phyloP scores from a whole-genome alignment of 2,797 vertebrate species.

The Natrix natrix region DNA sequence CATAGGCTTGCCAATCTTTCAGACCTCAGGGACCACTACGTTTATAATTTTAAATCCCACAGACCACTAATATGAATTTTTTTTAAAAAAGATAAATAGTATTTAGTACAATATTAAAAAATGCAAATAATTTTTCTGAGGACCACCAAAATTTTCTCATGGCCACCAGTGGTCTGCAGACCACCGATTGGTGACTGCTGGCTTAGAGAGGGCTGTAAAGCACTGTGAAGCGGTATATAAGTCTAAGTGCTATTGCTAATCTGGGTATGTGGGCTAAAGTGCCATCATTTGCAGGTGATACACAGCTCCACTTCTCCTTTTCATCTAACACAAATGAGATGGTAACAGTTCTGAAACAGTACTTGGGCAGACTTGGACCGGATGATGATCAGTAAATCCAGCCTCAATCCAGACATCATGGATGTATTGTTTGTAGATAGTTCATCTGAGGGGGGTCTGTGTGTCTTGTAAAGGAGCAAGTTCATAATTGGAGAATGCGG shows the following conservation, averaged over 20 bases:
- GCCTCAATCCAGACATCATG: neutral
- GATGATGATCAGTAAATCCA: neutral
- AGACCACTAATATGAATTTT: too few species aligned
- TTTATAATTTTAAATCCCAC: too few species aligned
- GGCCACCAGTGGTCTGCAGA: too few species aligned
- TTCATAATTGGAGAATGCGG: neutral
- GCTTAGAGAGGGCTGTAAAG: too few species aligned
- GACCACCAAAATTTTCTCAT: too few species aligned
- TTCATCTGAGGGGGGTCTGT: neutral
- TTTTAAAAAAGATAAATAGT: too few species aligned
- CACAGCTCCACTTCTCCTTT: neutral
- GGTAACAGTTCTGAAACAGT: neutral
- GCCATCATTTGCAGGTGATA: neutral
- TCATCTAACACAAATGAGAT: neutral
- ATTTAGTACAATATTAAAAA: too few species aligned
- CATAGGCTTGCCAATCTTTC: too few species aligned
- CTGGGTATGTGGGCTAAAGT: neutral
- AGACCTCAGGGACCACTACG: too few species aligned
- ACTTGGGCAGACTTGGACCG: neutral
- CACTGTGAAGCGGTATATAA: too few species aligned
- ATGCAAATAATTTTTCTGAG: too few species aligned
- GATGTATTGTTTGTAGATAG: neutral
- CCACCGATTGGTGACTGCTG: too few species aligned
- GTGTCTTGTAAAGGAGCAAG: neutral
- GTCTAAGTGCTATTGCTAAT: neutral